Evolutionary conservation across 2,113 vertebrate species (phyloP), one percentile per base, ranked within the genome.

Genomic region (Myocastor coypus): DNA sequence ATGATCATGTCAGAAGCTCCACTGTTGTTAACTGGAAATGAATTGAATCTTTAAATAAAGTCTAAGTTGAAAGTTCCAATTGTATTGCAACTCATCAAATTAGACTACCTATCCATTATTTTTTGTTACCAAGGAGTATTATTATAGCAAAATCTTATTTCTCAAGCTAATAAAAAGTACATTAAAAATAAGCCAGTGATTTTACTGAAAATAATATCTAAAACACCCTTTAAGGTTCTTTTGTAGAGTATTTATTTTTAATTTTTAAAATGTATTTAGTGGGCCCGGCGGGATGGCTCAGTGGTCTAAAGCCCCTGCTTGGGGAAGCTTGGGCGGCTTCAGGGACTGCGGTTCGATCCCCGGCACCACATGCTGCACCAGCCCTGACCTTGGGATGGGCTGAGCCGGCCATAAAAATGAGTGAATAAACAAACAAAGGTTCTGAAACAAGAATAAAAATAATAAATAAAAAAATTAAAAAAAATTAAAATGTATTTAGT

Each of bases 21-120:
- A 83, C 3, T 20, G 69, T 3, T 59, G 19, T 91, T 26, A 42
- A 68, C 83, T 71, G 95, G 57, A 96, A 96, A 89, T 83, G 71
- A 83, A 12, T 34, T 66, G 73, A 89, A 7, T 7, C 24, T 94
- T 88, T 22, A 17, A 9, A 88, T 34, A 87, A 90, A 78, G 28
- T 61, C 40, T 20, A 87, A 19, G 42, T 68, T 11, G 14, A 87
- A 95, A 63, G 22, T 87, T 87, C 73, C 46, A 30, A 77, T 77
- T 77, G 46, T 28, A 14, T 77, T 46, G 40, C 19, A 46, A 14
- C 75, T 78, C 28, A 78, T 78, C 75, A 78, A 30, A 52, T 78
- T 50, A 50, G 50, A 32, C 30, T 30, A 28, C 26, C 26, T 78
- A 32, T 46, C 3, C 73, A 75, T 14, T 75, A n/a, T n/a, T 52